A percentile compares a stretch with the other conserved stretches of the same genome.
These are phyloP conservation scores for Drosophila picticornis DNA, from an alignment of 2,888 invertebrate genomes.

Conservation along the genomic window DNA sequence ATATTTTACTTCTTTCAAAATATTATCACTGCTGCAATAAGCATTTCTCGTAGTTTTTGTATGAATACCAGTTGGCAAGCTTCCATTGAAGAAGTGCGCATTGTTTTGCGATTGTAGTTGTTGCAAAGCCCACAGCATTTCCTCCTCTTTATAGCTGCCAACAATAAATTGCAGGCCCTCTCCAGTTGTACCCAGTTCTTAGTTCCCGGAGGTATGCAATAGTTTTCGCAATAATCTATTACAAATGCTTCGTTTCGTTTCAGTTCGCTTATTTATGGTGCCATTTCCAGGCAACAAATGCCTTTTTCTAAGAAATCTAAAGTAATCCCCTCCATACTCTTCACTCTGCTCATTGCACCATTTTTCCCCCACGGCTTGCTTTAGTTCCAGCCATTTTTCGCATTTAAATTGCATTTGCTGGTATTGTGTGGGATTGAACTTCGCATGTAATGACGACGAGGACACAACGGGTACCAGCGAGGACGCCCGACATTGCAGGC, in stretches of 20 bases:
- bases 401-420: constrained; percentile 75
- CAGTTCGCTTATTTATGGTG: constrained; percentile 68
- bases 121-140: constrained; percentile 52
- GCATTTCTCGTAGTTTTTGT: constrained; percentile 11
- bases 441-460: constrained; percentile 57
- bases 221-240: constrained; percentile 75
- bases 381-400: constrained; percentile 61
- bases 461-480: constrained; percentile 39
- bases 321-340: neutral
- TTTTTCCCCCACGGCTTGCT: constrained; percentile 13
- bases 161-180: constrained; percentile 61
- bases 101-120: constrained; percentile 19
- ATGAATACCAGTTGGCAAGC: neutral
- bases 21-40: neutral
- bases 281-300: constrained; percentile 62
- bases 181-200: constrained; percentile 19
- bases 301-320: constrained; percentile 61
- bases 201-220: constrained; percentile 65
- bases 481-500: constrained; percentile 19
- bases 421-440: constrained; percentile 68
- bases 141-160: constrained; percentile 45
- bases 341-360: neutral
- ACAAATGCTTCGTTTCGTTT: constrained; percentile 51
- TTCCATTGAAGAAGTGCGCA: constrained; percentile 24
- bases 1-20: neutral